Conservation (phyloP, 2,797 vertebrate genomes). For the Limosa lapponica region DNA sequence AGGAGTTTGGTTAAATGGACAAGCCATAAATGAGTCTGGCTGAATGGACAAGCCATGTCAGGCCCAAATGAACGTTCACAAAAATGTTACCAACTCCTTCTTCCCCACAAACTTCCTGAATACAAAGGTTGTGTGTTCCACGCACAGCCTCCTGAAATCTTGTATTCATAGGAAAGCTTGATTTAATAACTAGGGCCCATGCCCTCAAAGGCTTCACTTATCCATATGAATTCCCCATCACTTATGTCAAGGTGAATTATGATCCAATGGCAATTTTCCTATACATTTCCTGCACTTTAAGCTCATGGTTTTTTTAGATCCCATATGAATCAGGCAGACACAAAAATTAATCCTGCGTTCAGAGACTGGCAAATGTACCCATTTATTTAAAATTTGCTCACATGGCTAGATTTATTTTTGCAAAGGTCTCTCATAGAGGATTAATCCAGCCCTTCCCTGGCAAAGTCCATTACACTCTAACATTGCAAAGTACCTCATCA, state of each 20-base stretch:
- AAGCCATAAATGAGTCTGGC: not conserved
- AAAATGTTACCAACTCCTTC: not conserved
- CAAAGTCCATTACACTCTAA: slow-evolving; percentile 13
- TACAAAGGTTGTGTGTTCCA: not conserved
- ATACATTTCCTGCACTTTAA: not conserved
- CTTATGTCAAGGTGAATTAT: not conserved
- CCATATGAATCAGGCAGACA: not conserved
- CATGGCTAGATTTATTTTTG: not conserved
- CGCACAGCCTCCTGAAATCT: not conserved
- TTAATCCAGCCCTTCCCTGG: not conserved
- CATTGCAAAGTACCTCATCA: not conserved
- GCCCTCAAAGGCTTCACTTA: slow-evolving; percentile 15
- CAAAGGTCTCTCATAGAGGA: not conserved
- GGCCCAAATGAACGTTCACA: not conserved
- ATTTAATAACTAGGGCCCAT: not conserved
- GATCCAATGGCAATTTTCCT: not conserved
- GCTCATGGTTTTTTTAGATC: not conserved
- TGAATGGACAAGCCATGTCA: not conserved
- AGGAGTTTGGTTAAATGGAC: not conserved
- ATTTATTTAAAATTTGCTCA: slow-evolving; percentile 20
- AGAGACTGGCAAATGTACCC: not conserved
- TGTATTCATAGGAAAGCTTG: not conserved
- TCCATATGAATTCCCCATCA: not conserved
- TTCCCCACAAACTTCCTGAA: not conserved
- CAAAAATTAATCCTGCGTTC: not conserved